phyloP scores from a whole-genome alignment of 2,888 invertebrate genomes.

The Bellardia bayeri region DNA sequence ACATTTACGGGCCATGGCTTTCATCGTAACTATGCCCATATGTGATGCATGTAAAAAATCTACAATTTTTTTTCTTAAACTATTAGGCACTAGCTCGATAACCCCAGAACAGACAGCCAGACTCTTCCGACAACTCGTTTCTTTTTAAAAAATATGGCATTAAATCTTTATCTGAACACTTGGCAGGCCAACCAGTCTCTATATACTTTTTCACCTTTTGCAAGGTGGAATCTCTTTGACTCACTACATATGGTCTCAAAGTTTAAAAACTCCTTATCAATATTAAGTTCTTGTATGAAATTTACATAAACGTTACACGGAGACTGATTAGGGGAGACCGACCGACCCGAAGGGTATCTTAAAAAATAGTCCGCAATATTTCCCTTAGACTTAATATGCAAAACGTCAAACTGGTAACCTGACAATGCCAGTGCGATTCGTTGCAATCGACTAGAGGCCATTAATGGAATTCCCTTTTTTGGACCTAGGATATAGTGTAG shows the following conservation, averaged over 20 bases:
- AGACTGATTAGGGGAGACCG: too few species aligned
- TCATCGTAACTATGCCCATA: slow-evolving; percentile 70
- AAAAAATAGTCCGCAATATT: too few species aligned
- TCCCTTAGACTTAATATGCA: too few species aligned
- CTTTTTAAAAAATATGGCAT: slow-evolving; percentile 52
- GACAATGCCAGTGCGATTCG: too few species aligned
- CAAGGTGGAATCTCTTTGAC: not conserved
- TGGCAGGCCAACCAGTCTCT: slow-evolving; percentile 39
- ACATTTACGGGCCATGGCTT: slow-evolving; percentile 66
- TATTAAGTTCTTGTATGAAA: too few species aligned
- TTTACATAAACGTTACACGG: too few species aligned
- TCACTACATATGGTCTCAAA: not conserved
- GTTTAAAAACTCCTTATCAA: not conserved
- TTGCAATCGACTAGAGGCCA: slow-evolving; percentile 76
- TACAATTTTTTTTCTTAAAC: slow-evolving; percentile 67
- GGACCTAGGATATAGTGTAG: slow-evolving; percentile 58
- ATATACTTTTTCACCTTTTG: slow-evolving; percentile 28
- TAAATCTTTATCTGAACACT: slow-evolving; percentile 34
- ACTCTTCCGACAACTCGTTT: slow-evolving; percentile 57
- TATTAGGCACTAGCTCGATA: slow-evolving; percentile 53
- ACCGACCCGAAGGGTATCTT: slow-evolving; percentile 58
- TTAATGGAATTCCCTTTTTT: slow-evolving; percentile 71
- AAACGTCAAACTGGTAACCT: too few species aligned
- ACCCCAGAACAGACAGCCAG: slow-evolving; percentile 58
- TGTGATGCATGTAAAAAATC: slow-evolving; percentile 69